phyloP scores from a whole-genome alignment of 53 echinoderm and acorn worm species.

The Actinopyga echinites region DNA sequence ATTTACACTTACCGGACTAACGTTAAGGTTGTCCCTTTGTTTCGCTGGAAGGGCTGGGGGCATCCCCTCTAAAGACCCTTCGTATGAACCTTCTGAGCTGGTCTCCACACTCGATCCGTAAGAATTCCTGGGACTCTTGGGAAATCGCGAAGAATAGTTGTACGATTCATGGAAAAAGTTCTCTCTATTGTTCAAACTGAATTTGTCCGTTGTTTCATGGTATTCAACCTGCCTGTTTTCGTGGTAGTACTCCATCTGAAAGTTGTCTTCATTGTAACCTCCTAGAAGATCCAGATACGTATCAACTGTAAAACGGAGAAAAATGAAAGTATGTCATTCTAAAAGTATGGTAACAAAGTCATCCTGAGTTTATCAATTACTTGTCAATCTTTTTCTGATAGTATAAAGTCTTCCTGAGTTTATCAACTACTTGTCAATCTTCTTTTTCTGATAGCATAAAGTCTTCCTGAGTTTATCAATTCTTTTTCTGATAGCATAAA shows the following conservation, averaged over 20 bases:
- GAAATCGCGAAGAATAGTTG: conserved; percentile 38
- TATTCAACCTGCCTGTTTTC: conserved; percentile 42
- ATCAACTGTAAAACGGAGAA: conserved; percentile 61
- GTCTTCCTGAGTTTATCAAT: too few species aligned
- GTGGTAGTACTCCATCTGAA: conserved; percentile 52
- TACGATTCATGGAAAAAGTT: conserved; percentile 80
- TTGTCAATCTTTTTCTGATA: too few species aligned
- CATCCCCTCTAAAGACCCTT: conserved; percentile 40
- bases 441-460: too few species aligned
- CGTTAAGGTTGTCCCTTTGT: conserved; percentile 50
- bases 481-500: too few species aligned
- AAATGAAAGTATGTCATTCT: not conserved
- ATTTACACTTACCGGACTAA: conserved; percentile 35
- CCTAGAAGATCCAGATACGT: conserved; percentile 85
- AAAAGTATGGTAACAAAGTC: too few species aligned
- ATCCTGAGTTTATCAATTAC: too few species aligned
- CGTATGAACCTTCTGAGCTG: conserved; percentile 64
- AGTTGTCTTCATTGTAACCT: conserved; percentile 76
- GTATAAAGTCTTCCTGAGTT: too few species aligned
- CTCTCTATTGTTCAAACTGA: conserved; percentile 64
- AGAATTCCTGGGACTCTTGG: conserved; percentile 38
- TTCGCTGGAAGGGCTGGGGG: conserved; percentile 74
- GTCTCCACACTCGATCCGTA: conserved; percentile 50
- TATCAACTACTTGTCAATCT: too few species aligned
- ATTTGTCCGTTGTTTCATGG: conserved; percentile 44